Conservation (phyloP, 2,888 invertebrate species). For the Arctia plantaginis region DNA sequence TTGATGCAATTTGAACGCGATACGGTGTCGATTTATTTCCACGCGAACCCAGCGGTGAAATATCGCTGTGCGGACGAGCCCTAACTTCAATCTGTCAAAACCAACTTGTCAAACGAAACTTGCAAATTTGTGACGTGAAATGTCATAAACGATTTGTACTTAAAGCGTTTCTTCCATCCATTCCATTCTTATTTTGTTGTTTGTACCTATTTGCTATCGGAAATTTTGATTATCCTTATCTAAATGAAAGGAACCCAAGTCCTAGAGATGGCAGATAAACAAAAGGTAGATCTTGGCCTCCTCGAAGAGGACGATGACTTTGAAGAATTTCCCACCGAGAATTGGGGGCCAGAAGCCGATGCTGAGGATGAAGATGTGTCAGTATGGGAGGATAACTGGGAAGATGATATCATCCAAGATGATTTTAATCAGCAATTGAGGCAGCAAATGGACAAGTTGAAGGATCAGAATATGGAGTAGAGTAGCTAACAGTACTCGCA, state of each 20-base stretch:
- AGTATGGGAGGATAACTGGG: conserved; percentile 99
- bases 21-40: too few species aligned
- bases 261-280: conserved; percentile 85
- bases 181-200: neutral
- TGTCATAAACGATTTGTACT: neutral
- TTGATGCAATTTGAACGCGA: too few species aligned
- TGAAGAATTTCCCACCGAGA: conserved; percentile 99
- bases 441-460: conserved; percentile 89
- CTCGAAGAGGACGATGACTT: conserved; percentile 99
- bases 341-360: conserved; percentile 91
- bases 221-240: neutral
- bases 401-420: conserved; percentile 99
- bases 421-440: conserved; percentile 98
- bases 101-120: neutral
- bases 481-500: neutral
- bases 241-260: conserved; percentile 14
- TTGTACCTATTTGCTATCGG: neutral
- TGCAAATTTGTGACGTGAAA: neutral
- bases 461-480: conserved; percentile 70
- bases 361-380: conserved; percentile 98
- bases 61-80: too few species aligned
- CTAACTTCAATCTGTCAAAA: neutral
- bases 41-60: too few species aligned
- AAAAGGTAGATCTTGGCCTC: conserved; percentile 95
- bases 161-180: neutral